Conservation (phyloP, 2,888 invertebrate genomes). For the Matsumyia berberina region DNA sequence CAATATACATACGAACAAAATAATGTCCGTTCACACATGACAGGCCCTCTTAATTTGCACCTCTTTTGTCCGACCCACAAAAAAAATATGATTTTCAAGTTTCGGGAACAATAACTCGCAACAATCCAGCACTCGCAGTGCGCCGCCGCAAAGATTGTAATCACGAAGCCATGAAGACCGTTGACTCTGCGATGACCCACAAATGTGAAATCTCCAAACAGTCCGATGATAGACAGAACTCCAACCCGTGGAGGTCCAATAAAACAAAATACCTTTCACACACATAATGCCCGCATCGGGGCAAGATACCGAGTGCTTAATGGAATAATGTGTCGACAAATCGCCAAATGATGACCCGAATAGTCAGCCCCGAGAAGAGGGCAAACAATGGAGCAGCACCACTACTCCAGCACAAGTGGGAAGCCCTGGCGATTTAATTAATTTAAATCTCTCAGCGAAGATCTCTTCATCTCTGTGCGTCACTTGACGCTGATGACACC, state of each 20-base stretch:
- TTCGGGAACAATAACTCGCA: slow-evolving; percentile 20
- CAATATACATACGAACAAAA: slow-evolving; percentile 9
- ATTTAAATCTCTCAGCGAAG: slow-evolving; percentile 28
- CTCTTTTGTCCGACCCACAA: slow-evolving; percentile 34
- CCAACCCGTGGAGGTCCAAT: slow-evolving; percentile 17
- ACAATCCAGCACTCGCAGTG: neutral
- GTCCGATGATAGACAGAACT: slow-evolving; percentile 25
- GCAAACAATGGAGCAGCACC: slow-evolving; percentile 44
- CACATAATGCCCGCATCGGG: neutral
- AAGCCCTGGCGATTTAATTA: slow-evolving; percentile 41
- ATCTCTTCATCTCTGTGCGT: slow-evolving; percentile 26
- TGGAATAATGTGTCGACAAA: slow-evolving; percentile 52
- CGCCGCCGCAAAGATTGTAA: slow-evolving; percentile 24
- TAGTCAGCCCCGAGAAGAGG: slow-evolving; percentile 20
- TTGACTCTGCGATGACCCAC: slow-evolving; percentile 58
- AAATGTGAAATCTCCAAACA: slow-evolving; percentile 33
- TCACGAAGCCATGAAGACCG: slow-evolving; percentile 54
- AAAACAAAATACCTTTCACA: slow-evolving; percentile 17
- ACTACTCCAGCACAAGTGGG: neutral
- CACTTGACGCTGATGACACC: slow-evolving; percentile 39
- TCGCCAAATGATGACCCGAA: slow-evolving; percentile 49
- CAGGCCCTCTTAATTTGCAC: slow-evolving; percentile 42
- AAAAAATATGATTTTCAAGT: slow-evolving; percentile 6
- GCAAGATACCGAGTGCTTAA: slow-evolving; percentile 18
- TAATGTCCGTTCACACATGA: slow-evolving; percentile 41